Evolutionary conservation across 2,113 vertebrate genomes (phyloP), one percentile per base, ranked within the genome.

Genomic region (Geothlypis trichas): DNA sequence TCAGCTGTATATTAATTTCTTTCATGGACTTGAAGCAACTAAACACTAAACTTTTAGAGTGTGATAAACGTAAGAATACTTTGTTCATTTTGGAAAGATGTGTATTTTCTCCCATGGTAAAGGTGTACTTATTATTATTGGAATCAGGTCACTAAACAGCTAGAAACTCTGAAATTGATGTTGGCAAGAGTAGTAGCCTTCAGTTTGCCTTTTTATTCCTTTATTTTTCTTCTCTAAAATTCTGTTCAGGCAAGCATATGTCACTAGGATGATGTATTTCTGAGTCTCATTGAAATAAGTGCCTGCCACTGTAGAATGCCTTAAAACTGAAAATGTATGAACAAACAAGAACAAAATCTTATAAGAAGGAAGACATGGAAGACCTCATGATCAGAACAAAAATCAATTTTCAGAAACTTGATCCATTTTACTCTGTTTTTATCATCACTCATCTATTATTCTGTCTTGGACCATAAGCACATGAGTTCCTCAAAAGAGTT

Each of bases 131-230:
- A 31, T 54, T 75, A 41, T 42, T 35, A 31, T 15, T 41, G 4
- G 15, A 59, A 31, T 66, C 41, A 54, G 17, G 20, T 75, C 7
- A 1, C 41, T 78, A 75, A 81, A 67, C 51, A n/a, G 2, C 9
- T 93, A n/a, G 75, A 67, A 52, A 47, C 30, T 20, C 16, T 78
- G 75, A 71, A 44, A 44, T 16, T 33, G 8, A 42, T 47, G 8
- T 13, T 79, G 23, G 7, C 11, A 66, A 46, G 15, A 78, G 28
- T 54, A 47, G 24, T 44, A 57, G 39, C 10, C 21, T 49, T 46
- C 4, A 27, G 2, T 63, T 54, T 57, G 3, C 8, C 31, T 18
- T 52, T n/a, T 49, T 28, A 31, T 8, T 1, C 6, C 3, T 27
- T 52, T 57, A 3, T 46, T 31, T 21, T 33, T 39, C 14, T 58